Evolutionary conservation across 2,113 vertebrate species (phyloP), one percentile per base, ranked within the genome.

Genomic region (Epinephelus cyanopodus): DNA sequence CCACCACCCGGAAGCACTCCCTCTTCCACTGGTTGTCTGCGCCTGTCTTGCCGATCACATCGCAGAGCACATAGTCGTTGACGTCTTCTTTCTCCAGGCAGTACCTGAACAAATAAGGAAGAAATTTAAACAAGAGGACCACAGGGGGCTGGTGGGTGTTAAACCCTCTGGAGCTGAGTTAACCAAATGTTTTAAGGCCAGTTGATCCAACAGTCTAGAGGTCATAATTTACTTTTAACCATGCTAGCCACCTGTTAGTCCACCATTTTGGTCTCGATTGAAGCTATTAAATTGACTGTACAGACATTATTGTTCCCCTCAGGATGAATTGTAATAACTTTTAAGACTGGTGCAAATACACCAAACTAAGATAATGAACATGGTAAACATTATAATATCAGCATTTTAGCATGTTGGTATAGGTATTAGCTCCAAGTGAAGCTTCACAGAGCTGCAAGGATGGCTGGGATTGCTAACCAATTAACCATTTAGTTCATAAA

Each of bases 1-100:
- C 94, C 57, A 96, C 94, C 47, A 94, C 92, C 23, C 96, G 92
- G 71, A 94, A 94, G 67, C 95, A 96, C 83, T 96, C 95, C 12
- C 93, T 91, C 88, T 76, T 93, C 96, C 96, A 96, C 77, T 94
- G 93, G 82, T 85, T 86, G 39, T 94, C 93, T 0, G 82, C 50
- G 1, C 90, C 92, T 0, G 84, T 93, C 81, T 80, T 83, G 25
- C 96, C 96, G 48, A 96, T 95, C 73, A 94, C 95, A 8, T 96
- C 96, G 6, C 96, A 96, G 45, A 96, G 90, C 53, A 96, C 93
- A 2, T 95, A 96, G 47, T 86, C 79, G 0, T 57, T 67, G 37
- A 94, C 47, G 19, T 95, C 89, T 64, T 95, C 95, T 85, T 94
- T 93, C 23, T 96, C 95, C 85, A 96, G 91, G 63, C 94, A 94